Evolutionary conservation across 2,113 vertebrate genomes (phyloP).

Genomic region (Leiothrix lutea): DNA sequence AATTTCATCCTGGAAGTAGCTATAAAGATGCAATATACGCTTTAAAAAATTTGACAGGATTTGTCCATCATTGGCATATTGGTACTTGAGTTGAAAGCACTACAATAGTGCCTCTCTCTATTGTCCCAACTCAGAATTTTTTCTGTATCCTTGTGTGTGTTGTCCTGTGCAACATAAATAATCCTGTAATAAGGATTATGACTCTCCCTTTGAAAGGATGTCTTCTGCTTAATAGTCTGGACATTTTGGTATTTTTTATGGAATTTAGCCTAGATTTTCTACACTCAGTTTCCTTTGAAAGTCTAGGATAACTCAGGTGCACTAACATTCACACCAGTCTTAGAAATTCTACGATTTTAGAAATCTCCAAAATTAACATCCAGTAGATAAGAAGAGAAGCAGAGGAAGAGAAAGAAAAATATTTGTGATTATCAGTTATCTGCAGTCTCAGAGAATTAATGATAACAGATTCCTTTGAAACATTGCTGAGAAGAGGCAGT

Average conservation of each 20-base stretch:
- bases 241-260: not conserved
- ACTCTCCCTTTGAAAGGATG: not conserved
- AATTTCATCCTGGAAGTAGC: not conserved
- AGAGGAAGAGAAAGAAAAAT: not conserved
- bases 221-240: not conserved
- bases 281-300: not conserved
- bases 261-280: not conserved
- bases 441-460: not conserved
- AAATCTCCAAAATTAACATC: not conserved
- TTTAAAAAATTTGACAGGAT: not conserved
- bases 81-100: not conserved
- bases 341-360: not conserved
- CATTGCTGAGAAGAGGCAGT: not conserved
- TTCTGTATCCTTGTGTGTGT: not conserved
- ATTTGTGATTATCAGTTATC: not conserved
- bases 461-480: not conserved
- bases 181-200: not conserved
- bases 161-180: not conserved
- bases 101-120: not conserved
- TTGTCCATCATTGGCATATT: not conserved
- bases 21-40: not conserved
- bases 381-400: not conserved
- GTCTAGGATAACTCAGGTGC: not conserved
- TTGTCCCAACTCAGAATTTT: not conserved
- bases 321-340: not conserved